These are phyloP conservation scores for Melinopterus prodromus DNA, from an alignment of 2,888 invertebrate species.

Conservation along the genomic window DNA sequence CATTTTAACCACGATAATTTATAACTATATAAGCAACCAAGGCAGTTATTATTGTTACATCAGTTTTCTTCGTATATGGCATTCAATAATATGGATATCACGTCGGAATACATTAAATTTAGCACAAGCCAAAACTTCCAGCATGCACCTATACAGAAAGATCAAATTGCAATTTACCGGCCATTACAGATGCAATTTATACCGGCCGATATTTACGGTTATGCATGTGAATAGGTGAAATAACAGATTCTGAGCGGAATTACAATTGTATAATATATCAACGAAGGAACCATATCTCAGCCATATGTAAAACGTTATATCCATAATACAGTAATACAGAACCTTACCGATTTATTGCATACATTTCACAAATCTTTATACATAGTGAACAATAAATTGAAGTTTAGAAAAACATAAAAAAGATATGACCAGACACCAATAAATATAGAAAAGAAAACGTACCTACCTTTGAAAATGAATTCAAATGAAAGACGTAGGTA, in stretches of 20 bases:
- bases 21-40: too few relatives aligned
- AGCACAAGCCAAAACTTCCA: not conserved
- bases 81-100: not conserved
- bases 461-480: not conserved
- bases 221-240: not conserved
- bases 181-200: not conserved
- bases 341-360: not conserved
- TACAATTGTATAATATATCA: not conserved
- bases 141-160: not conserved
- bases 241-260: not conserved
- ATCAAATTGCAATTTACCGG: not conserved
- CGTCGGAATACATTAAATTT: not conserved
- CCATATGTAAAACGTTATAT: not conserved
- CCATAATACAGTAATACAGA: not conserved
- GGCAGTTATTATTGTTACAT: too few relatives aligned
- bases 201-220: not conserved
- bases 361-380: not conserved
- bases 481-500: not conserved
- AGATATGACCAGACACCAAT: too few relatives aligned
- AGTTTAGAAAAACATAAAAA: not conserved
- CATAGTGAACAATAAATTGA: not conserved
- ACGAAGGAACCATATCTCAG: not conserved
- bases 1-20: too few relatives aligned
- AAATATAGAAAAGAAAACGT: not conserved
- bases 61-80: not conserved